phyloP scores from a whole-genome alignment of 2,797 vertebrate genomes.

The Pterois miles region DNA sequence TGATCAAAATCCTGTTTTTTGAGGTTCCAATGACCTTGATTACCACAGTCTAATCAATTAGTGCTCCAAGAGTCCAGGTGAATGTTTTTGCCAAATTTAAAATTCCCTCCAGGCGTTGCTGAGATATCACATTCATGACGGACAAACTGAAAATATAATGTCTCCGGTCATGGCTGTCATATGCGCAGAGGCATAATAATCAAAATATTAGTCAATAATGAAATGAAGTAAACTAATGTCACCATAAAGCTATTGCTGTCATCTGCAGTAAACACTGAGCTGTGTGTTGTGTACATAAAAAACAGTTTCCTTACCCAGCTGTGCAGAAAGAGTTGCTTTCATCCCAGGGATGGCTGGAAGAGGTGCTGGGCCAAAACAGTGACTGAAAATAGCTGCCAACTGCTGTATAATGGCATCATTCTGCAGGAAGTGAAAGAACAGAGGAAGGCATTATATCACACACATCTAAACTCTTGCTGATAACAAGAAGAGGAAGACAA shows the following conservation, averaged over 20 bases:
- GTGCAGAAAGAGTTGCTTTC: constrained; percentile 89
- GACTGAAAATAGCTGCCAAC: constrained; percentile 90
- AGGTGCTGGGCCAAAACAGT: constrained; percentile 92
- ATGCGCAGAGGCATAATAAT: neutral
- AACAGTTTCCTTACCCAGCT: constrained; percentile 76
- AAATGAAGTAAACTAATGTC: neutral
- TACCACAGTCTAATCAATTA: no score
- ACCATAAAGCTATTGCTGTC: neutral
- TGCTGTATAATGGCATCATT: constrained; percentile 92
- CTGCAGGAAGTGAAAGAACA: constrained; percentile 69
- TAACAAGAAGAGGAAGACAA: neutral
- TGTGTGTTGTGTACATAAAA: neutral
- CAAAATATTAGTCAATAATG: neutral
- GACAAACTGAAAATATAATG: no score
- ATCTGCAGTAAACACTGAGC: neutral
- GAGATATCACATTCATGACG: no score
- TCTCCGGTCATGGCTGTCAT: no score
- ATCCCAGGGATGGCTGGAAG: constrained; percentile 89
- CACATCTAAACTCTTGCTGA: neutral
- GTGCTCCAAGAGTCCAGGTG: no score
- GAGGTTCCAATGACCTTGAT: no score
- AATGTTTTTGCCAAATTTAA: no score
- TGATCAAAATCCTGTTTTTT: no score
- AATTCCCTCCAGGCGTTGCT: no score
- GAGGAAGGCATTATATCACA: neutral